Conservation (phyloP, 2,888 invertebrate genomes). For the Clistopyga incitator region DNA sequence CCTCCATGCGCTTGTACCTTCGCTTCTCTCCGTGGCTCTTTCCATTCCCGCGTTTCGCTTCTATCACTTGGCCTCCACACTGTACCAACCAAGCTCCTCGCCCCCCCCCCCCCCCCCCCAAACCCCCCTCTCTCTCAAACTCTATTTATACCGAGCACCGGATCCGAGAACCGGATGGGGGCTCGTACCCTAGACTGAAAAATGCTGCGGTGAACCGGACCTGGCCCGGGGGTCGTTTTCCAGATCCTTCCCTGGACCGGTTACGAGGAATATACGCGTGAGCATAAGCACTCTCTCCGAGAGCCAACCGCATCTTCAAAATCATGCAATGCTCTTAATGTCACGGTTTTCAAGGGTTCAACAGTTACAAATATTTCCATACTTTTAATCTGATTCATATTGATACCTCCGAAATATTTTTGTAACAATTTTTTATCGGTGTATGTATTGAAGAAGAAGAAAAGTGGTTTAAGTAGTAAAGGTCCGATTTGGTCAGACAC, state of each 20-base stretch:
- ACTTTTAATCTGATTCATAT: too few species aligned
- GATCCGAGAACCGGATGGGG: slow-evolving; percentile 75
- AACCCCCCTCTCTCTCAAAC: slow-evolving; percentile 64
- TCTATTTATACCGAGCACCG: slow-evolving; percentile 73
- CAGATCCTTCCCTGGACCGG: slow-evolving; percentile 75
- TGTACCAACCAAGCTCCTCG: slow-evolving; percentile 43
- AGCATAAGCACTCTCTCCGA: slow-evolving; percentile 46
- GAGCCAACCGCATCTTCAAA: slow-evolving; percentile 41
- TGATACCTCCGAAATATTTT: background rate
- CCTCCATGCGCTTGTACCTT: slow-evolving; percentile 54
- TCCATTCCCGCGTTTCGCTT: slow-evolving; percentile 61
- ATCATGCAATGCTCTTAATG: background rate
- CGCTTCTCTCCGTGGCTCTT: slow-evolving; percentile 63
- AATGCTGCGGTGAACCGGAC: slow-evolving; percentile 81
- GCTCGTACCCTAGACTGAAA: slow-evolving; percentile 80
- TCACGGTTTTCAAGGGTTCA: slow-evolving; percentile 1
- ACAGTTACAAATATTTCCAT: background rate
- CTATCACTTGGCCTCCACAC: slow-evolving; percentile 53
- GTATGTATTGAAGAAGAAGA: background rate
- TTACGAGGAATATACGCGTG: slow-evolving; percentile 73
- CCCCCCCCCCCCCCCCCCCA: too few species aligned
- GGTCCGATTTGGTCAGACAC: background rate
- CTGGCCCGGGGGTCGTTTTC: slow-evolving; percentile 76
- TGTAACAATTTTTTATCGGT: background rate
- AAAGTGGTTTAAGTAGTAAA: slow-evolving; percentile 33